phyloP scores from a whole-genome alignment of 2,113 vertebrate genomes.

The Tenebrosternarchus preto region DNA sequence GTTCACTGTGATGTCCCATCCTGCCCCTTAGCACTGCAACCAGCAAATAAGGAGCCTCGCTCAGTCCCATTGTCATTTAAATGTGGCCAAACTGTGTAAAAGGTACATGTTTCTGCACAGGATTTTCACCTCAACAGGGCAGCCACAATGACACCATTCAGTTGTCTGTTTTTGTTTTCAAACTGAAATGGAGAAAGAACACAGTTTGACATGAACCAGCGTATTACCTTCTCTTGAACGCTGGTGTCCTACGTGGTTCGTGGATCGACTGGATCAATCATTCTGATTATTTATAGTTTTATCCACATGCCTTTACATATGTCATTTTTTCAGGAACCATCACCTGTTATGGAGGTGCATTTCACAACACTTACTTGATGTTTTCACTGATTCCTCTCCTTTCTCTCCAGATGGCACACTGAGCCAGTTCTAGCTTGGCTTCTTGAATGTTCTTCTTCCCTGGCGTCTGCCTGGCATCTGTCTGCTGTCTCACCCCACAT shows the following conservation, averaged over 20 bases:
- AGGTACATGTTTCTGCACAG: not conserved
- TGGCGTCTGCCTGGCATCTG: constrained; percentile 1
- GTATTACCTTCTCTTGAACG: not conserved
- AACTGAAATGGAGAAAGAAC: not conserved
- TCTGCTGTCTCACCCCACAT: not conserved
- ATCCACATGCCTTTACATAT: too few species aligned
- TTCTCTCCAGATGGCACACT: constrained; percentile 18
- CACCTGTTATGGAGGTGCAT: not conserved
- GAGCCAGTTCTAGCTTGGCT: not conserved
- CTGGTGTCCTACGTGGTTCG: too few species aligned
- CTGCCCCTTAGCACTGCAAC: too few species aligned
- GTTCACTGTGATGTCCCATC: too few species aligned
- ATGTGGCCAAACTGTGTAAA: too few species aligned
- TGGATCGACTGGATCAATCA: too few species aligned
- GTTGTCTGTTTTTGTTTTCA: not conserved
- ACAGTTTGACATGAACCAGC: not conserved
- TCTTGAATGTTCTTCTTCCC: not conserved
- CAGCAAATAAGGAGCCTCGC: too few species aligned
- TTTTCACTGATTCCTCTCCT: not conserved
- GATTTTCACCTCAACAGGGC: not conserved
- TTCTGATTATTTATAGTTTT: too few species aligned
- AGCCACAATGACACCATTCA: not conserved
- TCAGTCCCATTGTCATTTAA: too few species aligned
- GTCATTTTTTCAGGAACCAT: not conserved
- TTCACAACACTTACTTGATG: not conserved